Evolutionary conservation across 2,888 invertebrate genomes (phyloP).

Genomic region (Drosophila longiperda): DNA sequence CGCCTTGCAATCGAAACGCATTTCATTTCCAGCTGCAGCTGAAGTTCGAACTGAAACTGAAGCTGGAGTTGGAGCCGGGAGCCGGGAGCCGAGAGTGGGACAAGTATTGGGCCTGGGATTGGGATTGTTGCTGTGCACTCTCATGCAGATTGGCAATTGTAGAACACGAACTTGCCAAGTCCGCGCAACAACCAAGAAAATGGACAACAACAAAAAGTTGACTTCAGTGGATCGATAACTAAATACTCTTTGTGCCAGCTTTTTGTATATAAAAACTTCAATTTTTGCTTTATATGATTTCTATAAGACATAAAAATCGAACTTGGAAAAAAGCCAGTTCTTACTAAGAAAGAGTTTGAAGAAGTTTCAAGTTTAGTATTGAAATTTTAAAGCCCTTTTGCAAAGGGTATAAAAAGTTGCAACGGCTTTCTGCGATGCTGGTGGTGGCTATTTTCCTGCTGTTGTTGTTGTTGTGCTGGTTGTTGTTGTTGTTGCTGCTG

Average conservation of each 20-base stretch:
- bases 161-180: conserved; percentile 53
- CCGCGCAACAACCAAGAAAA: conserved; percentile 3
- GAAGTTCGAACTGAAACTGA: conserved; percentile 13
- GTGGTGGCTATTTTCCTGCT: conserved; percentile 27
- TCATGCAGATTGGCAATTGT: conserved; percentile 68
- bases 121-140: conserved; percentile 9
- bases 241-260: conserved; percentile 1
- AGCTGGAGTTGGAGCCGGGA: not conserved
- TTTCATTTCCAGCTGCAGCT: conserved; percentile 43
- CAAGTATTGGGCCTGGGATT: not conserved
- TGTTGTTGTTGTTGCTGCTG: conserved; percentile 39
- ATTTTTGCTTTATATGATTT: not conserved
- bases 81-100: not conserved
- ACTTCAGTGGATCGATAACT: not conserved
- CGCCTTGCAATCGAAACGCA: conserved; percentile 44
- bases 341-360: not conserved
- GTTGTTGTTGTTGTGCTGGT: conserved; percentile 22
- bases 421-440: conserved; percentile 50
- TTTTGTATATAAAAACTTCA: not conserved
- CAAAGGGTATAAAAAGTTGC: conserved; percentile 14
- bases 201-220: not conserved
- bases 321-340: not conserved
- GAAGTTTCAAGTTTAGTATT: not conserved
- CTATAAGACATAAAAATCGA: not conserved
- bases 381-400: not conserved